phyloP scores from a whole-genome alignment of 2,888 invertebrate genomes.

The Parnassius mnemosyne region DNA sequence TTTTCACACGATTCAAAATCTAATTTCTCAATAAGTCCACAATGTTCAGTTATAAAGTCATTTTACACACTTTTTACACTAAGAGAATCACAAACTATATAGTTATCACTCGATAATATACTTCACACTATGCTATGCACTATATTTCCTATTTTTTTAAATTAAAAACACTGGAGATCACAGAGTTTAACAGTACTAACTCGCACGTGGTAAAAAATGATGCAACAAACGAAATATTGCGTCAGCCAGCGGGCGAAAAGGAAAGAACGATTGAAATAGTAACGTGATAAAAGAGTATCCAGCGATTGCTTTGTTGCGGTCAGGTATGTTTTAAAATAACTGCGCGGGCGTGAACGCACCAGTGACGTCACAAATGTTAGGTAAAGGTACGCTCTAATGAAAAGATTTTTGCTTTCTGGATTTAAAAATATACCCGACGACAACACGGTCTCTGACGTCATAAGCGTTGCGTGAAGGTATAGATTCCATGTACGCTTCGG shows the following conservation, averaged over 20 bases:
- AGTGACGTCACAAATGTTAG: neutral
- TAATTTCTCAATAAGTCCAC: conserved; percentile 15
- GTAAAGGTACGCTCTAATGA: neutral
- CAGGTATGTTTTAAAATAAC: neutral
- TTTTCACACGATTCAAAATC: conserved; percentile 33
- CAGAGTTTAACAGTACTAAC: too few species aligned
- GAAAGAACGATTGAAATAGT: conserved; percentile 1
- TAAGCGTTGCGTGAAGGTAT: conserved; percentile 3
- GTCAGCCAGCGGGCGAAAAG: too few species aligned
- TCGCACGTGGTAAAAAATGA: too few species aligned
- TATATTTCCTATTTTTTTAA: too few species aligned
- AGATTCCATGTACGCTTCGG: neutral
- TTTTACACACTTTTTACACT: neutral
- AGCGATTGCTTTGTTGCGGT: conserved; percentile 1
- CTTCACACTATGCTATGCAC: too few species aligned
- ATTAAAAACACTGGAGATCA: too few species aligned
- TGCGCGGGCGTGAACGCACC: neutral
- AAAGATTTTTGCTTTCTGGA: neutral
- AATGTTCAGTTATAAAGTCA: neutral
- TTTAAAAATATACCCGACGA: neutral
- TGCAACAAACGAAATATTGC: too few species aligned
- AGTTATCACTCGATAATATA: too few species aligned
- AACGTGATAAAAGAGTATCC: conserved; percentile 1
- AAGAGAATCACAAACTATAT: too few species aligned
- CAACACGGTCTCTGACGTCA: conserved; percentile 1